Conservation (phyloP, 2,797 vertebrate species). For the Tinamus major region DNA sequence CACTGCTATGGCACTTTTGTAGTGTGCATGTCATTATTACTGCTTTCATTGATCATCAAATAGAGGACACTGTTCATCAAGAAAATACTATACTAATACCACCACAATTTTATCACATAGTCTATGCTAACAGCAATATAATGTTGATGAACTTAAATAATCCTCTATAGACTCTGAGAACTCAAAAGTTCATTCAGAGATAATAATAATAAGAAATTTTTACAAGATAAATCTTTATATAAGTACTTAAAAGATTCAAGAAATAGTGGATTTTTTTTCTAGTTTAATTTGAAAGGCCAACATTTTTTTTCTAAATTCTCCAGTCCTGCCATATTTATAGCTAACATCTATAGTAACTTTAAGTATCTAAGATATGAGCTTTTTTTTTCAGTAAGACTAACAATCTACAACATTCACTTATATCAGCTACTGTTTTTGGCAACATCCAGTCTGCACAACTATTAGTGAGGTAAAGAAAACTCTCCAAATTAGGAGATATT, state of each 20-base stretch:
- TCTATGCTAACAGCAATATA: background rate
- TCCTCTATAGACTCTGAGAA: too few relatives aligned
- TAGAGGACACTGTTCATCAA: background rate
- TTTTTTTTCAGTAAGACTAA: background rate
- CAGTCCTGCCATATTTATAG: too few relatives aligned
- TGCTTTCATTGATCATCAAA: background rate
- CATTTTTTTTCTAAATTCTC: background rate
- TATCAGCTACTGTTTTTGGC: background rate
- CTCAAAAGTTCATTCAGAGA: background rate
- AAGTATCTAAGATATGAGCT: background rate
- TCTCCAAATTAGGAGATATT: background rate
- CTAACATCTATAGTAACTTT: background rate
- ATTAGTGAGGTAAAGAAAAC: background rate
- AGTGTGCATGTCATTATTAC: background rate
- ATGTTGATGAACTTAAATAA: background rate
- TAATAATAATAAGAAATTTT: background rate
- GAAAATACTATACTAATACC: background rate
- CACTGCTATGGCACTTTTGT: background rate
- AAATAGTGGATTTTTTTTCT: background rate
- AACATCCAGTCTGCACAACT: background rate
- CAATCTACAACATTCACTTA: background rate
- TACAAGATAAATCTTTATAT: background rate
- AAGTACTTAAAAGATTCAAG: background rate
- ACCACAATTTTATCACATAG: background rate
- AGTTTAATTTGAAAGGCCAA: background rate